phyloP scores from a whole-genome alignment of 2,797 vertebrate genomes.

The Knipowitschia caucasica region DNA sequence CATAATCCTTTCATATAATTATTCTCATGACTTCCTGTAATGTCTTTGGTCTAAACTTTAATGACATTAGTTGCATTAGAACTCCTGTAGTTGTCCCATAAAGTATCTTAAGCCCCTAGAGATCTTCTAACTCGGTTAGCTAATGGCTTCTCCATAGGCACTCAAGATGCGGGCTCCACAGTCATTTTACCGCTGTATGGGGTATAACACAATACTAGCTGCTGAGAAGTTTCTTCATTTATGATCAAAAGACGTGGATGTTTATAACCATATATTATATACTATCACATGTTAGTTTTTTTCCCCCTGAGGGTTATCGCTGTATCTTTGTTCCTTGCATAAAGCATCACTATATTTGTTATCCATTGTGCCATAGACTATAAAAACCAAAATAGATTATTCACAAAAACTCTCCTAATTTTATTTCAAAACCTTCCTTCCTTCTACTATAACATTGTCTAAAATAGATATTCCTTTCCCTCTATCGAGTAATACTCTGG shows the following conservation, averaged over 20 bases:
- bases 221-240: neutral
- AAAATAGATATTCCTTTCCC: too few relatives aligned
- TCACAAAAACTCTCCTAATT: neutral
- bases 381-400: neutral
- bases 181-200: slow-evolving; percentile 39
- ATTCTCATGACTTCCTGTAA: slow-evolving; percentile 1
- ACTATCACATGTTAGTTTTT: too few relatives aligned
- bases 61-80: slow-evolving; percentile 17
- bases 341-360: too few relatives aligned
- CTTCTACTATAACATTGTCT: too few relatives aligned
- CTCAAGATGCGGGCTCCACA: slow-evolving; percentile 23
- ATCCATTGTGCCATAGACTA: too few relatives aligned
- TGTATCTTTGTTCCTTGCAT: too few relatives aligned
- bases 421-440: too few relatives aligned
- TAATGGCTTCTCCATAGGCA: slow-evolving; percentile 39
- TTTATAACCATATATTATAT: too few relatives aligned
- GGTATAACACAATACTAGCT: neutral
- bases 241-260: neutral
- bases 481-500: too few relatives aligned
- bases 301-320: too few relatives aligned
- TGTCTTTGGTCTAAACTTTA: slow-evolving; percentile 8
- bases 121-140: slow-evolving; percentile 27
- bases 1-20: neutral
- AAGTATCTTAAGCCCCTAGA: slow-evolving; percentile 30
- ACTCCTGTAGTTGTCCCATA: slow-evolving; percentile 21